Percentiles rank a stretch among this genome's conserved stretches.
Conservation (phyloP, 1,140 invertebrate species). For the Rhopalosiphum padi region DNA sequence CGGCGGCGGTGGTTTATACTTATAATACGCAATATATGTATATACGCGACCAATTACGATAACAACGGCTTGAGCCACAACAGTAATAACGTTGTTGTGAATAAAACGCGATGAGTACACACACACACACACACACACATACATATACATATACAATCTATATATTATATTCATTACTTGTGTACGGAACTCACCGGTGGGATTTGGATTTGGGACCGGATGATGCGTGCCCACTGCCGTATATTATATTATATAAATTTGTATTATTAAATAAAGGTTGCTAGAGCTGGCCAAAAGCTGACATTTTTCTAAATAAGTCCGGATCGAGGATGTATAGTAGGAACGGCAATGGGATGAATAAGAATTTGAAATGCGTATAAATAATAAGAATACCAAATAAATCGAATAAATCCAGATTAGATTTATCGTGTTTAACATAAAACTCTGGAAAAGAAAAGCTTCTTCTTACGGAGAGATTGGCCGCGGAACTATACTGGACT, state of each 20-base stretch:
- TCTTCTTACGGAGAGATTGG: background rate
- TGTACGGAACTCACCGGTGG: constrained; percentile 23
- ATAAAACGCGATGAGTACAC: background rate
- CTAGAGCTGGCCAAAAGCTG: constrained; percentile 41
- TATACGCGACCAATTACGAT: constrained; percentile 46
- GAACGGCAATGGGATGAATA: background rate
- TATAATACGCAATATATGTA: background rate
- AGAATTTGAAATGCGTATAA: background rate
- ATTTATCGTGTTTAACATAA: background rate
- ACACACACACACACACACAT: background rate
- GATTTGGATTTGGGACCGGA: constrained; percentile 37
- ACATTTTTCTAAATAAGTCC: background rate
- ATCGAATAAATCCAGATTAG: constrained; percentile 47
- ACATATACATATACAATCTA: too few relatives aligned
- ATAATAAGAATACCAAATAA: background rate
- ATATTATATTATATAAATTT: background rate
- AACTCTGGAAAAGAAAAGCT: background rate
- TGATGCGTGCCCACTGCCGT: background rate
- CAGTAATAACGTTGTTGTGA: constrained; percentile 15
- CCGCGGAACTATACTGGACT: background rate
- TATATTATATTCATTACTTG: background rate
- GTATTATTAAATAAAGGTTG: constrained; percentile 44
- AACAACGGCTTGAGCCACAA: constrained; percentile 37
- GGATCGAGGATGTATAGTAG: background rate
- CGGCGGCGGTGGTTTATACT: constrained; percentile 25